A percentile compares a stretch with the other conserved stretches of the same genome.
These are phyloP conservation scores for Microplitis mediator DNA, from an alignment of 1,140 invertebrate genomes.

Conservation along the genomic window DNA sequence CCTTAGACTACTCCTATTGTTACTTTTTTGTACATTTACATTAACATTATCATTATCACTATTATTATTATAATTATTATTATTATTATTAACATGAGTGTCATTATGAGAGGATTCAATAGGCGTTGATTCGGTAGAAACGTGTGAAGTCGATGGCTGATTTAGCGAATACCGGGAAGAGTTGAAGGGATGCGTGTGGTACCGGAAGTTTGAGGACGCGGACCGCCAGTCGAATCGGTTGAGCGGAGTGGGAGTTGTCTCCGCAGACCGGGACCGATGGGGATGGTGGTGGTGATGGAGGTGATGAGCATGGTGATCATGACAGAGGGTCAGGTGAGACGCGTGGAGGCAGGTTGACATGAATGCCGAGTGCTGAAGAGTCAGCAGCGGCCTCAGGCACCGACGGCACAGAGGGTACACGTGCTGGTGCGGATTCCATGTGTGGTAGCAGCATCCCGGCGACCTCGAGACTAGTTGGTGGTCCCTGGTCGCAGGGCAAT, in stretches of 20 bases:
- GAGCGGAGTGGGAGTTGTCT: constrained; percentile 33
- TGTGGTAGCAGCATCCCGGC: constrained; percentile 59
- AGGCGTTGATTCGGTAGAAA: not conserved
- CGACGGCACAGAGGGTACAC: constrained; percentile 51
- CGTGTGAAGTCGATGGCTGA: not conserved
- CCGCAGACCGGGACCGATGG: constrained; percentile 28
- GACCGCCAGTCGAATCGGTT: constrained; percentile 35
- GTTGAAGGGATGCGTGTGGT: constrained; percentile 47
- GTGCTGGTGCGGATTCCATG: constrained; percentile 55
- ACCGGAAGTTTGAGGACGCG: constrained; percentile 44
- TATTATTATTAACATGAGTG: not conserved
- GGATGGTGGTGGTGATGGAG: too few species aligned
- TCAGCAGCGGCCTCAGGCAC: constrained; percentile 51
- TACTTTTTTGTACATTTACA: not conserved
- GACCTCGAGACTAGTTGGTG: constrained; percentile 58
- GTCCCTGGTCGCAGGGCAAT: constrained; percentile 59
- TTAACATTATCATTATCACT: not conserved
- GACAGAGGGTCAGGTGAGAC: constrained; percentile 33
- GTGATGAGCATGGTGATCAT: constrained; percentile 17
- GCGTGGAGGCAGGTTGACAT: constrained; percentile 27
- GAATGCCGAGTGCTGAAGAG: constrained; percentile 45
- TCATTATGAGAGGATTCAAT: not conserved
- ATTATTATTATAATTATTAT: not conserved
- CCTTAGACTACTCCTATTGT: constrained; percentile 33
- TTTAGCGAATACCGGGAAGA: not conserved